Percentiles rank a stretch among this genome's conserved stretches.
phyloP scores from a whole-genome alignment of 2,113 vertebrate genomes.

The Phylloscopus trochiloides region DNA sequence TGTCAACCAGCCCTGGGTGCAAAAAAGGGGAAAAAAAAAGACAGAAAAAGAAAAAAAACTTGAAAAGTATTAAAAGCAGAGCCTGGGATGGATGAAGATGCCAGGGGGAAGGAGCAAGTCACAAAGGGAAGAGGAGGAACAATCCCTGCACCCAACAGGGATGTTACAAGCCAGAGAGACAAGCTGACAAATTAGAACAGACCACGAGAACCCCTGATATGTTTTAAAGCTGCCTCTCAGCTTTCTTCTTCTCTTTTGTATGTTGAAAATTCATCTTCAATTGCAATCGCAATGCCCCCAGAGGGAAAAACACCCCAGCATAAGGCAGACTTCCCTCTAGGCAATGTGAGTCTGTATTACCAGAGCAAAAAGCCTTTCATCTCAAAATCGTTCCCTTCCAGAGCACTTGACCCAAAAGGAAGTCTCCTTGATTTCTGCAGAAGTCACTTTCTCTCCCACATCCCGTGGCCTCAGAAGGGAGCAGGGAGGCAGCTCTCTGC shows the following conservation, averaged over 20 bases:
- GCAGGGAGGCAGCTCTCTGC: background rate
- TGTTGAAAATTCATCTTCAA: constrained; percentile 46
- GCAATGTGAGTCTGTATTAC: background rate
- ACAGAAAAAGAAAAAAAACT: too few species aligned
- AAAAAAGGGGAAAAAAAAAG: fast-evolving
- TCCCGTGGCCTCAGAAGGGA: background rate
- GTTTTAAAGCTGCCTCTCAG: background rate
- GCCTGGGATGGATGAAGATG: background rate
- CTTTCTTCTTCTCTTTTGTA: constrained; percentile 48
- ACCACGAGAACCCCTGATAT: background rate
- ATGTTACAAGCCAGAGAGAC: background rate
- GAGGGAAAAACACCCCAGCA: constrained; percentile 14
- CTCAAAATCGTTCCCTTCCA: constrained; percentile 5
- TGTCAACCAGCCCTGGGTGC: background rate
- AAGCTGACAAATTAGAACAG: constrained; percentile 3
- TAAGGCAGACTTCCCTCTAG: constrained; percentile 22
- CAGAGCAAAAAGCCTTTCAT: constrained; percentile 28
- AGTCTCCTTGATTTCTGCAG: constrained; percentile 9
- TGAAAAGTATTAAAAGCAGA: background rate
- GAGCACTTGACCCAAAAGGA: constrained; percentile 40
- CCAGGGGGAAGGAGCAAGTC: background rate
- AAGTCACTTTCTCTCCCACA: constrained; percentile 26
- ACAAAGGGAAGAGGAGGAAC: background rate
- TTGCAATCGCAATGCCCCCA: background rate
- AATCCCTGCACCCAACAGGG: background rate